A percentile compares a stretch with the other conserved stretches of the same genome.
Conservation (phyloP, 2,888 invertebrate species). For the Diploptera punctata region DNA sequence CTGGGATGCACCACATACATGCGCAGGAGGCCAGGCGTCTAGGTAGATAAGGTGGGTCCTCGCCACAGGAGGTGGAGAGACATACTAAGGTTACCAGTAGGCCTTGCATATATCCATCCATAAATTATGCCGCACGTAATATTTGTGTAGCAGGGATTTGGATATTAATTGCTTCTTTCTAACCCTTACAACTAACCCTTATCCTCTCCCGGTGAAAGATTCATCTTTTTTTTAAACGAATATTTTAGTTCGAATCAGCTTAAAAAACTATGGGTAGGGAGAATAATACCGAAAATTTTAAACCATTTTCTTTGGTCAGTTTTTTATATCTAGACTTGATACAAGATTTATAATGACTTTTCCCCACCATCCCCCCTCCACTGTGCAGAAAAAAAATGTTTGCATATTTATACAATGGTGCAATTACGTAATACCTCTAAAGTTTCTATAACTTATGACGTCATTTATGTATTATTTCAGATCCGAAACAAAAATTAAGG, state of each 20-base stretch:
- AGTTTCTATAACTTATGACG: no score
- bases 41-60: conserved; percentile 7
- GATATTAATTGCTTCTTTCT: conserved; percentile 40
- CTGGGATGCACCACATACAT: conserved; percentile 11
- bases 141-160: conserved; percentile 36
- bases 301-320: conserved; percentile 17
- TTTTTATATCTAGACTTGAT: conserved; percentile 13
- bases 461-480: not conserved
- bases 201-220: conserved; percentile 33
- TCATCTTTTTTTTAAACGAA: conserved; percentile 34
- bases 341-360: conserved; percentile 19
- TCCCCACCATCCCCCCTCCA: not conserved
- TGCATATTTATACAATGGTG: not conserved
- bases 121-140: conserved; percentile 38
- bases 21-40: not conserved
- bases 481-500: not conserved
- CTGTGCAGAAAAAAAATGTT: not conserved
- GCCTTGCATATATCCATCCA: no score
- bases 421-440: not conserved
- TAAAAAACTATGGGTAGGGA: conserved; percentile 25
- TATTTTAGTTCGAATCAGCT: conserved; percentile 33
- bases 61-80: conserved; percentile 1
- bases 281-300: conserved; percentile 9
- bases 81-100: no score
- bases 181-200: conserved; percentile 30